Percentiles rank a stretch among this genome's conserved stretches.
phyloP scores from a whole-genome alignment of 2,888 invertebrate genomes.

The Mimas tiliae region DNA sequence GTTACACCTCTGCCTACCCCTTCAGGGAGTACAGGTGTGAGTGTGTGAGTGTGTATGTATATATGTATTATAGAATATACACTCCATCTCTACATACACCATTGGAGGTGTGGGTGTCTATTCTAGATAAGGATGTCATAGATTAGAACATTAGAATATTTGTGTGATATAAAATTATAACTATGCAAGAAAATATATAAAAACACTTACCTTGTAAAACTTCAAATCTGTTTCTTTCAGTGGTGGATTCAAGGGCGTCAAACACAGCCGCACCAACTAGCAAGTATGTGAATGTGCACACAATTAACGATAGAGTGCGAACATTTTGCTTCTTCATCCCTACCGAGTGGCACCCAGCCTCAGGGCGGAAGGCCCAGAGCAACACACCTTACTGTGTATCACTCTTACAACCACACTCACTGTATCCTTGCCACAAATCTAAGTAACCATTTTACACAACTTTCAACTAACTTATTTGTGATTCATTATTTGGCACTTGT shows the following conservation, averaged over 20 bases:
- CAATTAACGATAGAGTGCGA: constrained; percentile 99
- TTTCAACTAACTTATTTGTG: neutral
- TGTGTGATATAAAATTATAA: too few relatives aligned
- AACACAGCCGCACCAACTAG: constrained; percentile 99
- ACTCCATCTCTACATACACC: too few relatives aligned
- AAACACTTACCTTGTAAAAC: constrained; percentile 92
- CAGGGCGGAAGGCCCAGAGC: constrained; percentile 65
- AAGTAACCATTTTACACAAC: constrained; percentile 64
- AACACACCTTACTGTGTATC: constrained; percentile 46
- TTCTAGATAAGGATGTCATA: too few relatives aligned
- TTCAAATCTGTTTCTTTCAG: constrained; percentile 95
- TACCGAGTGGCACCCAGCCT: constrained; percentile 73
- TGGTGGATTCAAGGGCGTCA: constrained; percentile 98
- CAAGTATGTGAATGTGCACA: constrained; percentile 99
- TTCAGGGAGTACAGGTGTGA: too few relatives aligned
- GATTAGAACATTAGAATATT: too few relatives aligned
- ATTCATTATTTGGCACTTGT: constrained; percentile 40
- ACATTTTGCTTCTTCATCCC: constrained; percentile 99
- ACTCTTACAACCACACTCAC: constrained; percentile 53
- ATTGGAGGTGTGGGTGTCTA: too few relatives aligned
- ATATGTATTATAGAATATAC: too few relatives aligned
- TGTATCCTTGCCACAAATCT: constrained; percentile 45
- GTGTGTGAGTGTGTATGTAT: too few relatives aligned
- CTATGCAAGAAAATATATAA: too few relatives aligned
- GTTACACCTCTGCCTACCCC: too few relatives aligned